Base-by-base conservation (phyloP, 2,113 vertebrate species). In the Pelmatolapia mariae region DNA sequence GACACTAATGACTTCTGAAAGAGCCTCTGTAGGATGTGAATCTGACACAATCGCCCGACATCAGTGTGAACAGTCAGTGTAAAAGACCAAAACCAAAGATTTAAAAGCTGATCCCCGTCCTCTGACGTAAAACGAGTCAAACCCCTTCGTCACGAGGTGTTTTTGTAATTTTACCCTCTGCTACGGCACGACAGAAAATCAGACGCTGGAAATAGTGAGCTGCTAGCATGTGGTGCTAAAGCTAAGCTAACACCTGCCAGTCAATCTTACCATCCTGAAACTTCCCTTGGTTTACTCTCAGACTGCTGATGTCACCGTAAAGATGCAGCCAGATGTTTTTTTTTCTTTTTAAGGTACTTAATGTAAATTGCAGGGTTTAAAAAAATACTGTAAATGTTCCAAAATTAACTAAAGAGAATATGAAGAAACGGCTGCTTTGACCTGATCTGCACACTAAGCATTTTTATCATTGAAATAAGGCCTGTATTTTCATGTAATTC, bases 1-100 rank as follows among this genome's bases (percentile, higher is more conserved):
- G 71, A 76, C 71, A 53, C 29, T 43, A 57, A 16, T 57, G n/a
- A 29, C 22, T 38, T 53, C 19, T 53, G 19, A 10, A 16, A 45
- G 24, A 63, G 29, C 40, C 68, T 47, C 15, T 0, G 2, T 5
- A 29, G 24, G 43, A 53, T 63, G 18, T 78, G 59, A 81, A 36
- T 79, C 4, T 43, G 36, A 43, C 36, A 24, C 66, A 8, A 24
- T 71, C 38, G 38, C 63, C 2, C 16, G 6, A 31, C 40, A 80
- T 56, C 84, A 10, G 50, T 87, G 83, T 57, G 73, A 81, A 81
- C 80, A 31, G 59, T 87, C 68, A 4, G 22, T 19, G 43, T 50
- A 78, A 78, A 50, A 50, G 45, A 78, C 26, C 10, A 19, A 86
- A n/a, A 73, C 88, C 84, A 92, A 92, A 92, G 88, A 92, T 52